phyloP scores from a whole-genome alignment of 2,113 vertebrate genomes.

The Syngnathus typhle region DNA sequence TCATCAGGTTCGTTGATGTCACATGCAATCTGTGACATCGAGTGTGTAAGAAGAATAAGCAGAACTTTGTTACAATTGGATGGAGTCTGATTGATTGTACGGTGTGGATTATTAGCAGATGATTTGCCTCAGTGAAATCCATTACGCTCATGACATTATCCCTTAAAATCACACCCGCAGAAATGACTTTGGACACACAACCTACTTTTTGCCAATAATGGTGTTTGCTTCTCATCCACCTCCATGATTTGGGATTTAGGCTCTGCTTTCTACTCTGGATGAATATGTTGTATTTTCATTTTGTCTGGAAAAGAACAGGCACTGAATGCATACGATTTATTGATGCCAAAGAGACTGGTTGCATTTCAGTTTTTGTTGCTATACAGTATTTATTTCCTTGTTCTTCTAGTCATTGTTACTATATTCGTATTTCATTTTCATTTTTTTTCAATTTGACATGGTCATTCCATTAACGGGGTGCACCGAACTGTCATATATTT shows the following conservation, averaged over 20 bases:
- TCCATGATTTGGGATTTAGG: neutral
- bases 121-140: constrained; percentile 5
- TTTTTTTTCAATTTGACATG: too few relatives aligned
- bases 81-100: neutral
- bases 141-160: constrained; percentile 2
- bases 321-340: neutral
- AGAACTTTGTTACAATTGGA: neutral
- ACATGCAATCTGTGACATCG: neutral
- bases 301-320: neutral
- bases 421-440: too few relatives aligned
- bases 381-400: neutral
- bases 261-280: neutral
- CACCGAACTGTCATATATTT: too few relatives aligned
- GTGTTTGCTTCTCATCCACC: constrained; percentile 1
- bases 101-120: constrained; percentile 6
- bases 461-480: too few relatives aligned
- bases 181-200: constrained; percentile 2
- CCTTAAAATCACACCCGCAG: neutral
- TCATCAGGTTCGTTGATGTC: neutral
- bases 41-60: neutral
- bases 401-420: neutral
- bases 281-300: neutral
- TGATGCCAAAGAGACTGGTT: neutral
- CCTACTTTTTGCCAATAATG: neutral
- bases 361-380: neutral